Percentiles rank a stretch among this genome's conserved stretches.
These are phyloP conservation scores for Hoplostethus atlanticus DNA, from an alignment of 2,797 vertebrate species.

Conservation along the genomic window DNA sequence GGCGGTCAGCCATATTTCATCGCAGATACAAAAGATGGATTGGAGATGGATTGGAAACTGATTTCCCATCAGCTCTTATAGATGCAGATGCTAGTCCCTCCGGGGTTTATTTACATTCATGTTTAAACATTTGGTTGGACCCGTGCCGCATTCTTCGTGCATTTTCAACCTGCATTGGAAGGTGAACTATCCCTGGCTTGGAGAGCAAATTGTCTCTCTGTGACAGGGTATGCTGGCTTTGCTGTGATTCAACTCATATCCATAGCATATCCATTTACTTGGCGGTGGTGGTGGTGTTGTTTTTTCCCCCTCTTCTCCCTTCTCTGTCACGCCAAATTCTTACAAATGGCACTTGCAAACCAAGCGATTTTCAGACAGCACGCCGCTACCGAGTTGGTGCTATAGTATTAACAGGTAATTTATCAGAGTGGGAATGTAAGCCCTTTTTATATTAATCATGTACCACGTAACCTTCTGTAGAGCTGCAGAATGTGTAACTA, in stretches of 20 bases:
- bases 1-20: not conserved
- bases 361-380: conserved; percentile 8
- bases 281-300: not conserved
- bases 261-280: conserved; percentile 7
- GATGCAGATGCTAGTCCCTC: too few species aligned
- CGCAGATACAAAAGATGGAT: not conserved
- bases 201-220: not conserved
- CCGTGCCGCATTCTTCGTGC: not conserved
- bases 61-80: not conserved
- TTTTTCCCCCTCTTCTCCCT: conserved; percentile 2
- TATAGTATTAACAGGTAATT: conserved; percentile 9
- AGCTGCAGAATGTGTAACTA: not conserved
- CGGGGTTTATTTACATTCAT: too few species aligned
- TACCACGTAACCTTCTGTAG: conserved; percentile 1
- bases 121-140: too few species aligned
- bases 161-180: not conserved
- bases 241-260: conserved; percentile 27
- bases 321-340: conserved; percentile 23
- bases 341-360: conserved; percentile 16
- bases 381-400: not conserved
- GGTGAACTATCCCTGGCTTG: not conserved
- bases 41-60: not conserved
- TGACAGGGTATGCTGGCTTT: not conserved
- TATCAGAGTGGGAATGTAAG: conserved; percentile 34
- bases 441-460: not conserved